Conservation (phyloP, 1,140 invertebrate genomes). For the Listronotus oregonensis region DNA sequence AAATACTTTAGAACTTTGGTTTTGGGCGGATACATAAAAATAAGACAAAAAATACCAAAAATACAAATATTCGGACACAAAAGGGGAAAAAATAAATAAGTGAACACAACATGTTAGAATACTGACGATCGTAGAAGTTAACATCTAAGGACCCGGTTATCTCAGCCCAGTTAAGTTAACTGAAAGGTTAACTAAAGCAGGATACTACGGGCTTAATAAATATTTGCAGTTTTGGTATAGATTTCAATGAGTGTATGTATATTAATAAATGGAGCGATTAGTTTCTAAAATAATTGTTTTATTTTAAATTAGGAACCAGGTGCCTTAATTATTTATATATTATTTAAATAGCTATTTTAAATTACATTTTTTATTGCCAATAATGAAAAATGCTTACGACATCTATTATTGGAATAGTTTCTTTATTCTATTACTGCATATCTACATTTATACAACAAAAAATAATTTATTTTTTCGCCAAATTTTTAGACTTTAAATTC, state of each 20-base stretch:
- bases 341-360: slow-evolving; percentile 52
- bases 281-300: slow-evolving; percentile 38
- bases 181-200: slow-evolving; percentile 2
- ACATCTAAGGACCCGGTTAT: background rate
- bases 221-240: slow-evolving; percentile 31
- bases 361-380: slow-evolving; percentile 45
- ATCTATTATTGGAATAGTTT: slow-evolving; percentile 43
- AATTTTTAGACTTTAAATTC: slow-evolving; percentile 11
- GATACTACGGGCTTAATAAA: slow-evolving; percentile 4
- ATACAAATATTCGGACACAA: slow-evolving; percentile 25
- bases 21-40: slow-evolving; percentile 21
- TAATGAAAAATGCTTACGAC: slow-evolving; percentile 36
- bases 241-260: slow-evolving; percentile 21
- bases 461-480: slow-evolving; percentile 22
- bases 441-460: slow-evolving; percentile 55
- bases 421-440: slow-evolving; percentile 46
- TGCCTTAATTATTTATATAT: slow-evolving; percentile 50
- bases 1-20: slow-evolving; percentile 28
- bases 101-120: slow-evolving; percentile 26
- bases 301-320: slow-evolving; percentile 55
- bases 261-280: slow-evolving; percentile 30
- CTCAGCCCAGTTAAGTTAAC: background rate
- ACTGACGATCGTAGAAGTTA: slow-evolving; percentile 6
- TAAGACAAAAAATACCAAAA: slow-evolving; percentile 24
- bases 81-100: slow-evolving; percentile 19